Base-by-base conservation (phyloP, 2,888 invertebrate genomes). In the Euzophera pinguis region DNA sequence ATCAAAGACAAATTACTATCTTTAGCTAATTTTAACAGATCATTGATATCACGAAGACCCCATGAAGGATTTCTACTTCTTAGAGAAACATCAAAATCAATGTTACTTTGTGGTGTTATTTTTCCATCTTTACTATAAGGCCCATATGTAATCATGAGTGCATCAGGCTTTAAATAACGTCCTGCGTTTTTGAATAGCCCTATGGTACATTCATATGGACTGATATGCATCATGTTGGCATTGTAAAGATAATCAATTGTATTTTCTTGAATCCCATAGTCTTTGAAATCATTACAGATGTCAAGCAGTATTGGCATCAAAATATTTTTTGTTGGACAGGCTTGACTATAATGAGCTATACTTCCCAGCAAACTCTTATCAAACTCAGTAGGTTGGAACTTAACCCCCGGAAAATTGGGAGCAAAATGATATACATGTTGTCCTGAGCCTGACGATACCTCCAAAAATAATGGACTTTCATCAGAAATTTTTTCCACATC, bases 141-240 rank as follows among this genome's bases (percentile, higher is more conserved):
- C 0, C 98, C 98, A 81, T 98, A 98, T 1, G 95, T 96, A 47
- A 97, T 93, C 68, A 98, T 84, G 29, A 94, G 75, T 9, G 94
- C 96, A 54, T 91, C 92, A 6, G 84, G 69, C 70, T 94, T 94
- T n/a, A 98, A 87, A 50, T 95, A 85, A 56, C 82, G 77, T 0
- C 93, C 93, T 45, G 95, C 93, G 73, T 95, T 94, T 62, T 90
- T 79, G 80, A 97, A 96, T 41, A 97, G 87, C 10, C 95, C 95
- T 70, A 93, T 79, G 0, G 96, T 92, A 69, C 96, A 96, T 34
- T 86, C 78, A 84, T 92, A 95, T 0, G 96, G 95, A 47, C 94
- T 92, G 54, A 98, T 95, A 74, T 98, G 98, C 49, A 97, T 93
- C 95, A 98, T 95, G 74, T 98, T 98, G 39, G 94, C 92, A 84